A percentile compares a stretch with the other conserved stretches of the same genome.
These are phyloP conservation scores for Formica aserva DNA, from an alignment of 2,888 invertebrate species.

Conservation along the genomic window DNA sequence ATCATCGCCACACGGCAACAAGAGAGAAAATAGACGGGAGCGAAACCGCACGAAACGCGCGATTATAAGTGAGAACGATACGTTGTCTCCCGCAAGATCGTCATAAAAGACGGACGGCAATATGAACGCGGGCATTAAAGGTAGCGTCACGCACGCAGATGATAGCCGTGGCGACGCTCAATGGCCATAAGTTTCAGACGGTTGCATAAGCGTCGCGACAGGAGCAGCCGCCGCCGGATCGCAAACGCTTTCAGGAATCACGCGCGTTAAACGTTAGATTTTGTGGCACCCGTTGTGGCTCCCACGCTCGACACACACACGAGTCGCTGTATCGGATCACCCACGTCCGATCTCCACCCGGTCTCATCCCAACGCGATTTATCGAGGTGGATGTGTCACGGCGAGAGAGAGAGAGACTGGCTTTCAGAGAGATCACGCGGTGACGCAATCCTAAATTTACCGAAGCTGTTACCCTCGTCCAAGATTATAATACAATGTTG, in stretches of 20 bases:
- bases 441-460: conserved; percentile 49
- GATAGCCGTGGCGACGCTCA: conserved; percentile 21
- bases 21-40: neutral
- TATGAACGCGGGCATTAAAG: conserved; percentile 4
- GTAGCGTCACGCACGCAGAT: conserved; percentile 27
- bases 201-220: conserved; percentile 25
- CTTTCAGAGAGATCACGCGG: conserved; percentile 9
- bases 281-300: conserved; percentile 40
- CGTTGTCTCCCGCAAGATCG: conserved; percentile 1
- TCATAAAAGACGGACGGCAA: conserved; percentile 34
- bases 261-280: conserved; percentile 47
- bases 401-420: conserved; percentile 12
- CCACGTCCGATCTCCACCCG: conserved; percentile 39
- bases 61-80: conserved; percentile 27
- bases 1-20: conserved; percentile 16
- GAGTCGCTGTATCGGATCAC: conserved; percentile 30
- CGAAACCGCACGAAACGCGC: too few species aligned
- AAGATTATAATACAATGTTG: conserved; percentile 33
- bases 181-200: conserved; percentile 44
- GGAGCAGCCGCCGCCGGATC: conserved; percentile 15
- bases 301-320: conserved; percentile 36
- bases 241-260: conserved; percentile 39
- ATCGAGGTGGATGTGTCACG: conserved; percentile 45
- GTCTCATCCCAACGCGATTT: conserved; percentile 48
- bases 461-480: conserved; percentile 32